Base-by-base conservation (phyloP, 2,797 vertebrate species). In the Gobio occitaniae region DNA sequence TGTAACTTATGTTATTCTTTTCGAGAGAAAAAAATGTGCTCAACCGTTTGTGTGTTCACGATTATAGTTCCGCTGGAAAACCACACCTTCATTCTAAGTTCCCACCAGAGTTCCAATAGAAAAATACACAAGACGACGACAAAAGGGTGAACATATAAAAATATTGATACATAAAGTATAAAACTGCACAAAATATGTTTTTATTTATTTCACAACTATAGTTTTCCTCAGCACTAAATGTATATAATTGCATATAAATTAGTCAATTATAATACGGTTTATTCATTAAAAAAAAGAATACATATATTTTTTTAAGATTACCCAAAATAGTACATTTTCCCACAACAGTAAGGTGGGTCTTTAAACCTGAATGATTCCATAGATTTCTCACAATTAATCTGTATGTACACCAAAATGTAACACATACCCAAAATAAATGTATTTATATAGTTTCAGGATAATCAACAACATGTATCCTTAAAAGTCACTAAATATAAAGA, bases 11-110 rank as follows among this genome's bases (percentile, higher is more conserved):
- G 32, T 32, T 32, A 38, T 7, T 21, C 10, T 65, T 47, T 7
- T 17, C 29, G 36, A 0, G 4, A 16, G 6, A 61, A 0, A 21
- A 66, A 21, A 71, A 65, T 74, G 80, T 72, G 80, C 63, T 2
- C 2, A 0, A 0, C 15, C n/a, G 0, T 41, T 1, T 44, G 1
- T 63, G 66, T 29, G 47, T 13, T n/a, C 1, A 2, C 65, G 1
- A 72, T 63, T 4, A 54, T 3, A 9, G 44, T 82, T 84, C 78
- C 80, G 36, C 78, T 47, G 19, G 9, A 63, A 48, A 29, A 44
- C 8, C 17, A 10, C 15, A 15, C 56, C 6, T 5, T 25, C 2
- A 4, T 21, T 74, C 0, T 74, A 78, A 54, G 88, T 86, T 89
- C 86, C 86, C 15, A 48, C 6, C 25, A 63, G 13, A 61, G 56